Evolutionary conservation across 2,888 invertebrate genomes (phyloP).

Genomic region (Synergus umbraculus): DNA sequence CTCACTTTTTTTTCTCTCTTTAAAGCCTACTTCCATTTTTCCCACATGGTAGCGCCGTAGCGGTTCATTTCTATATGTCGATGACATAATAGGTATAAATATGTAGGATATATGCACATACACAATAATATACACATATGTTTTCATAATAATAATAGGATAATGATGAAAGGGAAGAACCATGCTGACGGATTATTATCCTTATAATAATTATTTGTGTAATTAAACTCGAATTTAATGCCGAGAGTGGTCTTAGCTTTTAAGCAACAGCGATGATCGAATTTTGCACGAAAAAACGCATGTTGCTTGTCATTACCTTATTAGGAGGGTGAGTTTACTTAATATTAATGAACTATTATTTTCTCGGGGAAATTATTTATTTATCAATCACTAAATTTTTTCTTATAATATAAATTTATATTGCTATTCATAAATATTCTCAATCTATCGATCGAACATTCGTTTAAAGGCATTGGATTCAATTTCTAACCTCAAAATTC

Average conservation of each 20-base stretch:
- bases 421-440: constrained; percentile 26
- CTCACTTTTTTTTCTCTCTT: too few relatives aligned
- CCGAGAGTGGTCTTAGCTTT: not conserved
- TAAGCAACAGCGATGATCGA: constrained; percentile 83
- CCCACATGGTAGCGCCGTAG: too few relatives aligned
- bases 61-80: too few relatives aligned
- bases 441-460: not conserved
- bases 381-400: not conserved
- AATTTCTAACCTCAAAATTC: too few relatives aligned
- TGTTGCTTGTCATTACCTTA: constrained; percentile 87
- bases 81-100: too few relatives aligned
- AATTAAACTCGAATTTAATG: not conserved
- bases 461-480: too few relatives aligned
- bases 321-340: constrained; percentile 84
- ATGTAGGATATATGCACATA: too few relatives aligned
- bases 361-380: constrained; percentile 43
- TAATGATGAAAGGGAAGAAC: too few relatives aligned
- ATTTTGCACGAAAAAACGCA: constrained; percentile 89
- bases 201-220: not conserved
- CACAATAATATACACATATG: too few relatives aligned
- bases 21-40: too few relatives aligned
- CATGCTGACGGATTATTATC: too few relatives aligned
- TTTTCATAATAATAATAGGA: too few relatives aligned
- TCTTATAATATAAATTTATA: not conserved
- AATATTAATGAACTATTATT: constrained; percentile 4